Evolutionary conservation across 2,888 invertebrate species (phyloP).

Genomic region (Amphipyra berbera): DNA sequence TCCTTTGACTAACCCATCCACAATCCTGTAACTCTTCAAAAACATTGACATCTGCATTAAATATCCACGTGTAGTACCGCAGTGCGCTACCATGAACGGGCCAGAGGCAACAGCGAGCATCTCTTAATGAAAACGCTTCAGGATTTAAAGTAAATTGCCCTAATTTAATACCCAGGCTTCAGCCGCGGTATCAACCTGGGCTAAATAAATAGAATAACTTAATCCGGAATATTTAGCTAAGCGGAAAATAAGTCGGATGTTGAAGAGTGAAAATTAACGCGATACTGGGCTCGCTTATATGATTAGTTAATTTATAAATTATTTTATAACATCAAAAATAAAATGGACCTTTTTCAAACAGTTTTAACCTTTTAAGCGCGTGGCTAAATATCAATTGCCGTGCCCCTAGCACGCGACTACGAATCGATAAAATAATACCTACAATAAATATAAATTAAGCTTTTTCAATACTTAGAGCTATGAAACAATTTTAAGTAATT

Average conservation of each 20-base stretch:
- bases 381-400: too few species aligned
- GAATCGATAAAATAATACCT: too few species aligned
- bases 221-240: slow-evolving; percentile 41
- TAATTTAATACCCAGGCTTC: slow-evolving; percentile 45
- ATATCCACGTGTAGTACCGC: slow-evolving; percentile 32
- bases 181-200: slow-evolving; percentile 30
- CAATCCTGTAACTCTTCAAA: too few species aligned
- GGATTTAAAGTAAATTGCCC: slow-evolving; percentile 40
- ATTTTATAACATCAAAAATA: neutral
- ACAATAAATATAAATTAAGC: too few species aligned
- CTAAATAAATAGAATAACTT: slow-evolving; percentile 51
- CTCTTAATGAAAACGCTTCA: slow-evolving; percentile 32
- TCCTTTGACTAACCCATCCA: too few species aligned
- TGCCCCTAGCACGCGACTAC: too few species aligned
- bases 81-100: slow-evolving; percentile 37
- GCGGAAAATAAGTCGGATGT: slow-evolving; percentile 32
- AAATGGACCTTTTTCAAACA: neutral
- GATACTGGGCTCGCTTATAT: slow-evolving; percentile 1
- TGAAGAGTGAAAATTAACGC: slow-evolving; percentile 32
- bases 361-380: too few species aligned
- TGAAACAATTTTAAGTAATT: too few species aligned
- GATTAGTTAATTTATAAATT: slow-evolving; percentile 7
- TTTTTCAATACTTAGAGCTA: too few species aligned
- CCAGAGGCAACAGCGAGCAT: slow-evolving; percentile 8
- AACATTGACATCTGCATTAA: neutral